These are phyloP conservation scores for Dufourea novaeangliae DNA, from an alignment of 1,140 invertebrate genomes.

Conservation along the genomic window DNA sequence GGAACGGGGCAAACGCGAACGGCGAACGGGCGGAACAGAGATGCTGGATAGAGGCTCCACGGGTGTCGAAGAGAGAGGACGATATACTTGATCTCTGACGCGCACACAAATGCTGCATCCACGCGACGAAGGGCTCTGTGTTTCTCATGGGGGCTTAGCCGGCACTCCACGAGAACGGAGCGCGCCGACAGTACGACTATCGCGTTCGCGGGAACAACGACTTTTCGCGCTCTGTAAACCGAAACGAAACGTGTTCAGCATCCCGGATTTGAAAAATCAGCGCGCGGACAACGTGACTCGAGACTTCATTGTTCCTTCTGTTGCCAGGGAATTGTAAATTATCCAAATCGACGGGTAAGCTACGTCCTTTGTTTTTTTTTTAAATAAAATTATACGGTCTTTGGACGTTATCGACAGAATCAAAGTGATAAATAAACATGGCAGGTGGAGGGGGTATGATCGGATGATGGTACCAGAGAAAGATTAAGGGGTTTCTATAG, in stretches of 20 bases:
- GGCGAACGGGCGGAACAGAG: not conserved
- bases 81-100: constrained; percentile 77
- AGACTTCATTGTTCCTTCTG: constrained; percentile 12
- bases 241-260: constrained; percentile 18
- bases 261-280: constrained; percentile 17
- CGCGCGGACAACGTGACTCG: constrained; percentile 5
- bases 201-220: constrained; percentile 39
- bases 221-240: constrained; percentile 19
- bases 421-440: not conserved
- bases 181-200: constrained; percentile 31
- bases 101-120: constrained; percentile 76
- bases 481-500: too few species aligned
- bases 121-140: constrained; percentile 40
- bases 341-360: constrained; percentile 17
- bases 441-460: too few species aligned
- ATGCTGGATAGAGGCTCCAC: not conserved
- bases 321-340: not conserved
- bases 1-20: constrained; percentile 39
- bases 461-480: too few species aligned
- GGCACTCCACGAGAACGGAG: constrained; percentile 41
- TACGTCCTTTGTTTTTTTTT: not conserved
- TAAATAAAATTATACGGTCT: not conserved
- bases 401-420: not conserved
- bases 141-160: constrained; percentile 39
- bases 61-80: constrained; percentile 1